Conservation (phyloP, 1,140 invertebrate species). For the Drosophila cardini region DNA sequence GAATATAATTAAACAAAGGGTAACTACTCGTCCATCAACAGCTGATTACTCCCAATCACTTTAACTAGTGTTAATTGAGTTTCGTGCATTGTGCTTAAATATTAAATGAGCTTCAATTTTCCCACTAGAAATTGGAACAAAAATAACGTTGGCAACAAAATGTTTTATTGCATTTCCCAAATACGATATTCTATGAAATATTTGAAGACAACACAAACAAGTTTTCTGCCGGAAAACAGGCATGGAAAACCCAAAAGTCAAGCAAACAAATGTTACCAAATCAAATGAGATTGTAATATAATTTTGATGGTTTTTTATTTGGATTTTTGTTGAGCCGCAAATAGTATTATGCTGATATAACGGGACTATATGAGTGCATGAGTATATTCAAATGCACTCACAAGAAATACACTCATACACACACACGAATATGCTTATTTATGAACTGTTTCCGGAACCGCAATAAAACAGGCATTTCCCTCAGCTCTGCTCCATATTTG, state of each 20-base stretch:
- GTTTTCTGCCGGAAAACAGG: slow-evolving; percentile 24
- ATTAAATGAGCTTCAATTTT: slow-evolving; percentile 51
- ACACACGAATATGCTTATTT: slow-evolving; percentile 56
- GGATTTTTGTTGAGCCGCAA: slow-evolving; percentile 25
- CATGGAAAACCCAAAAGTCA: slow-evolving; percentile 2
- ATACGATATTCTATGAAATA: slow-evolving; percentile 28
- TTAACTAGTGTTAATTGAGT: slow-evolving; percentile 51
- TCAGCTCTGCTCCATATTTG: slow-evolving; percentile 45
- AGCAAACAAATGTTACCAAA: slow-evolving; percentile 21
- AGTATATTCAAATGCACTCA: slow-evolving; percentile 13
- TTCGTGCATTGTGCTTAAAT: slow-evolving; percentile 56
- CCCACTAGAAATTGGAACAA: slow-evolving; percentile 10
- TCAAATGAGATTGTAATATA: slow-evolving; percentile 41
- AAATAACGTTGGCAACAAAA: slow-evolving; percentile 8
- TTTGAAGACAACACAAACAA: slow-evolving; percentile 22
- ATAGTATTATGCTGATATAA: slow-evolving; percentile 57
- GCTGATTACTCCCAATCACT: not conserved
- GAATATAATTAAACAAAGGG: not conserved
- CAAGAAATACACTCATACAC: slow-evolving; percentile 1
- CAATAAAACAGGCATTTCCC: slow-evolving; percentile 73
- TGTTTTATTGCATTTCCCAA: slow-evolving; percentile 32
- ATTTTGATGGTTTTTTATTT: slow-evolving; percentile 42
- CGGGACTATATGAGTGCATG: slow-evolving; percentile 13
- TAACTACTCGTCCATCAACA: not conserved
- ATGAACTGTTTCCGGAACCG: slow-evolving; percentile 75